Base-by-base conservation (phyloP, 2,888 invertebrate genomes). In the Spilosoma lubricipeda region DNA sequence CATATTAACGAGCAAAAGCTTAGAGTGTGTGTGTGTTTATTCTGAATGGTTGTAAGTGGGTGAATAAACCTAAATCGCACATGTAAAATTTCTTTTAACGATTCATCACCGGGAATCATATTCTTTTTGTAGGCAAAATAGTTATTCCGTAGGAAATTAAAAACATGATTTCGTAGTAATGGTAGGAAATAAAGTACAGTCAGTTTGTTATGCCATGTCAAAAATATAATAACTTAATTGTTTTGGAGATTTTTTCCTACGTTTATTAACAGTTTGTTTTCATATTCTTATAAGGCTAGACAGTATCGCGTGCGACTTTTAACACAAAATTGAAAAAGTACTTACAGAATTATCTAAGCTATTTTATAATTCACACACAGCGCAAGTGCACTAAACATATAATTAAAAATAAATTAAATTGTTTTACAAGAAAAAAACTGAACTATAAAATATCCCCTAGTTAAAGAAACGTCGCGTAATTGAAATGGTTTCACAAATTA, bases 1-100 rank as follows among this genome's bases (percentile, higher is more conserved):
- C 27, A 13, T 72, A 72, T 33, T 72, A 52, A 70, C 56, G 67
- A 59, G 45, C 23, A 11, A 59, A 65, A 18, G 18, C 70, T 59
- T 39, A 27, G 20, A 70, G 65, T 64, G 27, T 7, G 18, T 45
- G 42, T 45, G 45, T 3, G 15, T 45, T 45, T 45, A 45, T 39
- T 39, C 39, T 39, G 39, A 1, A 18, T 48, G 5, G 48, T 48
- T 48, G 48, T 18, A 1, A 48, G 18, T 48, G 48, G 4, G 48
- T 18, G 0, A 48, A 18, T 48, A 20, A 48, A 48, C 48, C 18
- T 20, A 48, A 20, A 48, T 48, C 48, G 18, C 20, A 5, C 18
- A 18, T 48, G 48, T 20, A 48, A 15, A 45, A 48, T 48, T 20
- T 18, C 0, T 20, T 48, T 48, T 0, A 45, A 45, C 5, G 39